These are phyloP conservation scores for Danio jaintianensis DNA, from an alignment of 2,797 vertebrate species.

Conservation along the genomic window DNA sequence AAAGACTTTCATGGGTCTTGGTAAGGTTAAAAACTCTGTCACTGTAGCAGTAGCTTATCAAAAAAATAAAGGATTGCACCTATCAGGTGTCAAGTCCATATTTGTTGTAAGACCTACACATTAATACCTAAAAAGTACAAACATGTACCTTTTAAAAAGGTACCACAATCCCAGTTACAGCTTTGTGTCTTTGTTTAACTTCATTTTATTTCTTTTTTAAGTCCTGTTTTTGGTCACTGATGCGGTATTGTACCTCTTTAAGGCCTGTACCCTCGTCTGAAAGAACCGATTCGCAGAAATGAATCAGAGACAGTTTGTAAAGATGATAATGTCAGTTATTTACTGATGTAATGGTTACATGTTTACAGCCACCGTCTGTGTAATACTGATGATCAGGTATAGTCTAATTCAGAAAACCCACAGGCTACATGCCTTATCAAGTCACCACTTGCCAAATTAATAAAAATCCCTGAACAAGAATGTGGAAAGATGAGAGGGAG, in stretches of 20 bases:
- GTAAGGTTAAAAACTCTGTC: too few relatives aligned
- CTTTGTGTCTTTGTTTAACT: too few relatives aligned
- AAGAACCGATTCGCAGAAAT: neutral
- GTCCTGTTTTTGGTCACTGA: neutral
- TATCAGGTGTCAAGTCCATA: too few relatives aligned
- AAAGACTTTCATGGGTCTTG: too few relatives aligned
- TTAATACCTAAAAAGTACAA: too few relatives aligned
- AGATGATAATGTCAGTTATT: neutral
- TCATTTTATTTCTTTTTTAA: too few relatives aligned
- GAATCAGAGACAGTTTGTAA: neutral
- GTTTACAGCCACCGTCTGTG: neutral
- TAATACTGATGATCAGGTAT: neutral
- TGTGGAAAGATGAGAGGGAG: slow-evolving; percentile 4
- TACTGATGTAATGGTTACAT: neutral
- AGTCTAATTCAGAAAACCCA: neutral
- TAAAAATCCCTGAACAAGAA: neutral
- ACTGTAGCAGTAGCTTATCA: too few relatives aligned
- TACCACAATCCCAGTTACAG: too few relatives aligned
- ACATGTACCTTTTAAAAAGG: too few relatives aligned
- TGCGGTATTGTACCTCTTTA: neutral
- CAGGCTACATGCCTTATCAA: neutral
- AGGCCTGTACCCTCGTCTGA: neutral
- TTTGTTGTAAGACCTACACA: too few relatives aligned
- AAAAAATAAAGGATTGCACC: too few relatives aligned
- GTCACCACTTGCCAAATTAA: neutral